phyloP scores from a whole-genome alignment of 2,888 invertebrate species.

The Agrilus biguttatus region DNA sequence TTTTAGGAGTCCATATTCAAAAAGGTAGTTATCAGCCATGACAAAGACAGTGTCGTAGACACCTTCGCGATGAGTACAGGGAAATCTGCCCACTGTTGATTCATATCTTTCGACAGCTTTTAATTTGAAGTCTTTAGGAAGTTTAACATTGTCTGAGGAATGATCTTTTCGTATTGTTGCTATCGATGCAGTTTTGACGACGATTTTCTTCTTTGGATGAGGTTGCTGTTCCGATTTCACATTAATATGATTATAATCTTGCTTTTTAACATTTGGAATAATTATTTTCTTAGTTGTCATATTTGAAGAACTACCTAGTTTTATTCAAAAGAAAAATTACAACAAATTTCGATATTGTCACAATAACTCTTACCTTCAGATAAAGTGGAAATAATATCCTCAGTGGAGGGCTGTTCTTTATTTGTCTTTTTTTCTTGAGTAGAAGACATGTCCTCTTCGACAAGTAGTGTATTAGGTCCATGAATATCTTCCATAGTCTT shows the following conservation, averaged over 20 bases:
- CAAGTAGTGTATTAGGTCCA: neutral
- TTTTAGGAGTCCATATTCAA: slow-evolving; percentile 21
- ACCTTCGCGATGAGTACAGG: slow-evolving; percentile 13
- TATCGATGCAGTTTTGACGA: slow-evolving; percentile 2
- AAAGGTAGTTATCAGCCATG: slow-evolving; percentile 21
- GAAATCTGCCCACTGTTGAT: slow-evolving; percentile 15
- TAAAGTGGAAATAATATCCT: slow-evolving; percentile 7
- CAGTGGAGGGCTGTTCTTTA: neutral
- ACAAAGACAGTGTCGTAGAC: slow-evolving; percentile 17
- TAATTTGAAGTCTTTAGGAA: slow-evolving; percentile 12
- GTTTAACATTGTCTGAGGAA: slow-evolving; percentile 10
- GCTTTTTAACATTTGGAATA: too few species aligned
- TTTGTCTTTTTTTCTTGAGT: neutral
- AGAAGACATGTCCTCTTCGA: neutral
- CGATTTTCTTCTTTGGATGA: slow-evolving; percentile 1
- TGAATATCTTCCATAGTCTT: slow-evolving; percentile 9
- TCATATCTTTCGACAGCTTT: slow-evolving; percentile 12
- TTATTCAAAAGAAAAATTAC: too few species aligned
- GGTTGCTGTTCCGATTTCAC: too few species aligned
- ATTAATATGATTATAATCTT: too few species aligned
- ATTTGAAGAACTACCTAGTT: too few species aligned
- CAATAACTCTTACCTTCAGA: slow-evolving; percentile 1
- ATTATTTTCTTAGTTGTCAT: too few species aligned
- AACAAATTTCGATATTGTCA: too few species aligned
- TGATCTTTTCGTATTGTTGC: slow-evolving; percentile 4